Evolutionary conservation across 2,888 invertebrate species (phyloP).

Genomic region (Xestia xanthographa): DNA sequence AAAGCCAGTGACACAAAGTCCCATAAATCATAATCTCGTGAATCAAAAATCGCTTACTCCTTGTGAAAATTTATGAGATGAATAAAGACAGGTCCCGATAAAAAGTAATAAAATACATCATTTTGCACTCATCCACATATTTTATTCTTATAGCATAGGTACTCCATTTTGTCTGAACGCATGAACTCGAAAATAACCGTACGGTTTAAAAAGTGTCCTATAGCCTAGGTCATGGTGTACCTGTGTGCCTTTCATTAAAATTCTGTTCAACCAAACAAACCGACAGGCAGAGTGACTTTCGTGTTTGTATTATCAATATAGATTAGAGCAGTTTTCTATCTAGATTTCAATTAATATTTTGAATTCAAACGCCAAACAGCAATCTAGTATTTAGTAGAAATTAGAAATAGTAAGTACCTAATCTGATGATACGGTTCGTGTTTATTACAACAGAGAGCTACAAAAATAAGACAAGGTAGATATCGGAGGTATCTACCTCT

Average conservation of each 20-base stretch:
- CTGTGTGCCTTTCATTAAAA: not conserved
- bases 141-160: not conserved
- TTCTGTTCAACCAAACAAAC: not conserved
- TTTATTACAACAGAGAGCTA: not conserved
- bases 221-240: not conserved
- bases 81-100: constrained; percentile 8
- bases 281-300: not conserved
- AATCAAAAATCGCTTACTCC: constrained; percentile 21
- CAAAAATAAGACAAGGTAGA: not conserved
- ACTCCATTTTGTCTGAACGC: too few relatives aligned
- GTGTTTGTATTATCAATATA: not conserved
- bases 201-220: not conserved
- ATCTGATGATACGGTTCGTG: not conserved
- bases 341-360: not conserved
- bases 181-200: not conserved
- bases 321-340: not conserved
- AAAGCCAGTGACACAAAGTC: constrained; percentile 5
- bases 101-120: constrained; percentile 25
- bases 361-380: not conserved
- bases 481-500: not conserved
- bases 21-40: constrained; percentile 30
- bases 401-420: not conserved
- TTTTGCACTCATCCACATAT: constrained; percentile 14
- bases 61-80: constrained; percentile 5
- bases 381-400: not conserved